These are phyloP conservation scores for Pocota personata DNA, from an alignment of 2,888 invertebrate species.

Conservation along the genomic window DNA sequence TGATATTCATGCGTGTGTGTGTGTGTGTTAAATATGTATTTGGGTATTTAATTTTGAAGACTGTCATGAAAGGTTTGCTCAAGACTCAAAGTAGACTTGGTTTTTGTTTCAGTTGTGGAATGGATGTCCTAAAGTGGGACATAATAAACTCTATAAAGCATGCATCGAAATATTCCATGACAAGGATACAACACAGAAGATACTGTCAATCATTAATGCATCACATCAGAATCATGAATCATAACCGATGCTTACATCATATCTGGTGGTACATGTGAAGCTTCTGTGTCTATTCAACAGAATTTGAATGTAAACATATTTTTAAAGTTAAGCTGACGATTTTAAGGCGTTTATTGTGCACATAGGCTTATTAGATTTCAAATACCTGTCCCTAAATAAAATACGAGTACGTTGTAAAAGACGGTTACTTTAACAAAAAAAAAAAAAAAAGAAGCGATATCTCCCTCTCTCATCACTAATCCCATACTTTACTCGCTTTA, in stretches of 20 bases:
- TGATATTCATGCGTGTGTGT: background rate
- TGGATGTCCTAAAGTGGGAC: background rate
- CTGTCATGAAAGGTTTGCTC: background rate
- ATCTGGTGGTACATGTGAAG: background rate
- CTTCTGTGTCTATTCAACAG: no score
- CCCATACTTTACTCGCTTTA: background rate
- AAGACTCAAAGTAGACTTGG: background rate
- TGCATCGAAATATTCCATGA: no score
- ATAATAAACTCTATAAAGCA: background rate
- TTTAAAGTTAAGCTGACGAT: no score
- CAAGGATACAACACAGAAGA: no score
- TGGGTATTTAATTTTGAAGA: slow-evolving; percentile 1
- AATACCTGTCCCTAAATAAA: no score
- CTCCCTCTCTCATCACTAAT: background rate
- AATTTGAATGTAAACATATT: no score
- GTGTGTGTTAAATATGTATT: background rate
- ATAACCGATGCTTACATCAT: background rate
- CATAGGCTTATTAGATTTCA: no score
- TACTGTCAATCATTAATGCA: no score
- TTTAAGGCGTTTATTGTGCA: no score
- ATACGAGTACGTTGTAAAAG: no score
- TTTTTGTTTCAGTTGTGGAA: background rate
- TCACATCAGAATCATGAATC: background rate
- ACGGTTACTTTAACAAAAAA: no score
- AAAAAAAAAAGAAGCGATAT: background rate